Conservation (phyloP, 2,113 vertebrate genomes). For the Acinonyx jubatus region DNA sequence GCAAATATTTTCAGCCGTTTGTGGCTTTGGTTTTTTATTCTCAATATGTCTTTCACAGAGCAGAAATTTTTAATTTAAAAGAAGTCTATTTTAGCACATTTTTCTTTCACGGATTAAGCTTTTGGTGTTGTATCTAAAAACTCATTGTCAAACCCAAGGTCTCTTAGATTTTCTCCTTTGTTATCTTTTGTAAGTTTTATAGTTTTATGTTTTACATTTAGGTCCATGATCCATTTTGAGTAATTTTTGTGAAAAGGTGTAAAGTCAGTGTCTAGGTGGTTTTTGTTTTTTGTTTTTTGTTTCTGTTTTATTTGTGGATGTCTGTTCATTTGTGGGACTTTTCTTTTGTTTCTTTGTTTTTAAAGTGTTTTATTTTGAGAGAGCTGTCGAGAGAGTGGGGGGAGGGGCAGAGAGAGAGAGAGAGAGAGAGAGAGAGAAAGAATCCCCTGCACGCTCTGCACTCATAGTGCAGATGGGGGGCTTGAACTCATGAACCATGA, state of each 20-base stretch:
- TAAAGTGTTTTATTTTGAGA: too few species aligned
- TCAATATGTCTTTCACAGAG: background rate
- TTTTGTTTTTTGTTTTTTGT: background rate
- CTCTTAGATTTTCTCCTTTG: background rate
- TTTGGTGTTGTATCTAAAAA: background rate
- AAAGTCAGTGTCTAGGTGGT: background rate
- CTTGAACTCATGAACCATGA: too few species aligned
- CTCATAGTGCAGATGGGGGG: too few species aligned
- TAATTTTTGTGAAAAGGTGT: background rate
- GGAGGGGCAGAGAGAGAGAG: too few species aligned
- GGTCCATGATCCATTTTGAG: background rate
- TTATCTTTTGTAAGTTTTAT: constrained; percentile 1
- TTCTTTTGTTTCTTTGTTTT: too few species aligned
- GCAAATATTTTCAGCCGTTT: background rate
- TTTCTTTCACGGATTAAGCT: background rate
- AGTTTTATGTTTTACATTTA: constrained; percentile 14
- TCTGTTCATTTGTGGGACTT: background rate
- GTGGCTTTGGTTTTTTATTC: background rate
- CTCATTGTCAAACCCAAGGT: background rate
- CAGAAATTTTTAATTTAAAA: background rate
- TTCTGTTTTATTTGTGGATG: background rate
- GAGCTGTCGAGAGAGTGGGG: too few species aligned
- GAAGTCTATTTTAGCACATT: background rate
- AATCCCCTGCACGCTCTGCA: too few species aligned
- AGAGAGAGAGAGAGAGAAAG: too few species aligned